Conservation (phyloP, 2,797 vertebrate genomes). For the Chaetophractus vellerosus region DNA sequence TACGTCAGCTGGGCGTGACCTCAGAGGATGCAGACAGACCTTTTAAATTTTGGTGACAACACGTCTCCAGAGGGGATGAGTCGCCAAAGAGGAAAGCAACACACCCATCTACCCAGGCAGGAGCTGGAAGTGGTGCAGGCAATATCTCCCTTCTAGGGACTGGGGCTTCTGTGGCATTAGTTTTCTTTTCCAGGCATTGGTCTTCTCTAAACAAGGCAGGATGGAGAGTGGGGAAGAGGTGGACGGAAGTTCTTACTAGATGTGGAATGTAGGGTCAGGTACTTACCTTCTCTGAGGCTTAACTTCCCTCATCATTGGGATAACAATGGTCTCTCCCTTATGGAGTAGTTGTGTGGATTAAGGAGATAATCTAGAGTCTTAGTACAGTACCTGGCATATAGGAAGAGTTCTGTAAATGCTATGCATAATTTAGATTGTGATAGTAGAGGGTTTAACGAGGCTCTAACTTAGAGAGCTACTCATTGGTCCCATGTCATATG, state of each 20-base stretch:
- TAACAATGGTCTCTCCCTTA: neutral
- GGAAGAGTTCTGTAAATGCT: neutral
- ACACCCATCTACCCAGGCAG: neutral
- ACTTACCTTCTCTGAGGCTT: neutral
- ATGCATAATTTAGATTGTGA: neutral
- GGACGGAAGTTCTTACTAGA: neutral
- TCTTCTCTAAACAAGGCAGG: neutral
- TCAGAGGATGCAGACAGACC: conserved; percentile 54
- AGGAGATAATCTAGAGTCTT: neutral
- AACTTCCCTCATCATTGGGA: neutral
- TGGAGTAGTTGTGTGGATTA: accelerated
- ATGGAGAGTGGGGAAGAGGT: neutral
- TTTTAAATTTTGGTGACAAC: conserved; percentile 63
- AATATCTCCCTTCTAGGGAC: neutral
- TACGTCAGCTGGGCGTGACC: conserved; percentile 40
- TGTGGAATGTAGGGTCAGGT: neutral
- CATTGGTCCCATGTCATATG: neutral
- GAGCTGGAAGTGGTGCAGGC: neutral
- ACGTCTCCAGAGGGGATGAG: conserved; percentile 53
- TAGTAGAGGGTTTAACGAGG: neutral
- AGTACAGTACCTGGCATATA: neutral
- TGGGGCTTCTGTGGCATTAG: neutral
- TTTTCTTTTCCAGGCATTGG: neutral
- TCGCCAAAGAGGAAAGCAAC: conserved; percentile 32
- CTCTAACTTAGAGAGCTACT: neutral